Base-by-base conservation (phyloP, 92 coral and sea anemone species). In the Plumapathes pennacea region DNA sequence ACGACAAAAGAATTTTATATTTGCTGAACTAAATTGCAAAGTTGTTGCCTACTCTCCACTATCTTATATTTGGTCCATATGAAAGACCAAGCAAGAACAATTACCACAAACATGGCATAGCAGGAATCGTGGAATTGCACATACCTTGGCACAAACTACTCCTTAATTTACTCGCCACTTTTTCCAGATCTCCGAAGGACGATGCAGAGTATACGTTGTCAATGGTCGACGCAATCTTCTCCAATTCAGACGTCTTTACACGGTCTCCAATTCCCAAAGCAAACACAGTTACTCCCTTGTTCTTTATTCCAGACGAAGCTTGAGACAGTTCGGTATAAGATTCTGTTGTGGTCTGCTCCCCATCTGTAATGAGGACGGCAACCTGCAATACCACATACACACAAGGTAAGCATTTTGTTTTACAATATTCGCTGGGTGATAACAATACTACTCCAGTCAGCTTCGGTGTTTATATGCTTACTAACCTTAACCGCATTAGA, bases 311-410 rank as follows among this genome's bases (percentile, higher is more conserved):
- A 15, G 57, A 71, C 1, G 88, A 76, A 3, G 88, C 88, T 10
- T 26, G 64, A 29, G 32, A 22, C 7, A 81, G 77, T 11, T 46
- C 26, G 3, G 88, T 81, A 52, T 47, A 65, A 13, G 10, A 14
- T 5, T 51, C 77, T 33, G 21, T 47, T 43, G 19, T 62, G 5
- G 85, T 79, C 34, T 79, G 87, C 19, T 18, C 40, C 1, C 82
- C 87, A 23, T 81, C 87, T 3, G 83, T 75, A 38, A 82, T 25
- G 14, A 82, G 83, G 23, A 82, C 32, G 53, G 79, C 83, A 20
- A 71, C 24, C 89, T 82, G 14, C 24, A 22, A 5, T 10, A 50
- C 38, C 48, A 5, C 12, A 33, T 12, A 21, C 20, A 4, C 13
- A 19, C 7, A 7, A 3, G 3, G 7, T 0, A 18, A 27, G 17